Evolutionary conservation across 2,888 invertebrate species (phyloP), one percentile per base, ranked within the genome.

Genomic region (Diachrysia chrysitis): DNA sequence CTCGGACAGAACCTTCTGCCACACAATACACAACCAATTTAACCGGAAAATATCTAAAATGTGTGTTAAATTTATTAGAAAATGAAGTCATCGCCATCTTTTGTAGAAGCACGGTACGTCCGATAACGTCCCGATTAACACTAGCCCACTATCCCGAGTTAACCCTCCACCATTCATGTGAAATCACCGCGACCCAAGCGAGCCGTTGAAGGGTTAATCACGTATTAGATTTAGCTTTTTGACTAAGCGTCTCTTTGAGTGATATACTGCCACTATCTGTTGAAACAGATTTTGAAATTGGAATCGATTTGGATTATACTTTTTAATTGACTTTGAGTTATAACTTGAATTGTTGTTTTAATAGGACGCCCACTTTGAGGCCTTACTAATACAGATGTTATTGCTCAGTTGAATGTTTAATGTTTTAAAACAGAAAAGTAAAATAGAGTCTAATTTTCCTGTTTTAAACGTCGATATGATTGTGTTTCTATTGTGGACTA

Each of bases 61-160:
- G 69, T 76, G 67, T 82, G 81, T 83, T 83, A 75, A 85, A 87
- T 85, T 84, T 81, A 83, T 82, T 84, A 83, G 81, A 84, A 85
- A 84, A 85, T 86, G 81, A 83, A 86, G 73, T 82, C 81, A 76
- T 83, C 69, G 75, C 17, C 71, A 79, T 83, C 83, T 85, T 86
- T 85, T 86, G 84, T 77, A 81, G 75, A 77, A 63, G 66, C 80
- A 72, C 61, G 61, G 64, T 62, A 32, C 54, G 63, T 58, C 71
- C 62, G 73, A 82, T 75, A 82, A 71, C 66, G 66, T 66, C 29
- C 73, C 79, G 82, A 86, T 85, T 85, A 84, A 78, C 71, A 71
- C 23, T 55, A 66, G 71, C 63, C 63, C 69, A 67, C 76, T 81
- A 80, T 82, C 64, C 72, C 71, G 58, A 48, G 55, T 60, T 71